Evolutionary conservation across 2,113 vertebrate species (phyloP), one percentile per base, ranked within the genome.

Genomic region (Charadrius vociferus): DNA sequence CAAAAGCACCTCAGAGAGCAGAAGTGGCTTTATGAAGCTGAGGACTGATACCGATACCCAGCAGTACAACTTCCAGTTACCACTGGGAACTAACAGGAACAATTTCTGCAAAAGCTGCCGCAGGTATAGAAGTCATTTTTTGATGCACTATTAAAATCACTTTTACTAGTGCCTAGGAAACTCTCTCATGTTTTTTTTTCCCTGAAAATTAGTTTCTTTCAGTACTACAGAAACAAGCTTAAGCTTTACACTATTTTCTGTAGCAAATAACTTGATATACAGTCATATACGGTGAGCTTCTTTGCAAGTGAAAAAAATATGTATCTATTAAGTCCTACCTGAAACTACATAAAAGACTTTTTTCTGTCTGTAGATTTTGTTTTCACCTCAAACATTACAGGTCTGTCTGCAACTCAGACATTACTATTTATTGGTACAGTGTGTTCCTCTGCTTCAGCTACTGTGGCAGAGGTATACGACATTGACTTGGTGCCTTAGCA

Each of bases 401-500:
- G 30, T 88, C 73, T 68, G 37, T 47, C 72, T 92, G 70, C 53
- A 81, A 41, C 47, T 66, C 62, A 91, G 65, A 74, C 65, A 79
- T 63, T 67, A 22, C 41, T 65, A 45, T 88, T 94, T 83, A 53
- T 92, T 93, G 86, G 93, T 86, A 96, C 90, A 88, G 65, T 74
- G 71, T 86, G 93, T 96, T 94, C 90, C 67, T 72, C 63, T 95
- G 61, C 19, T 83, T 92, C 30, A 72, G 6, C 58, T 39, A 32
- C 73, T 71, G 72, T 81, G 93, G 55, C 93, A 93, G 86, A 95
- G 78, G 56, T 93, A 39, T 88, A 82, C 0, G 22, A 13, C 74
- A 93, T 93, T 95, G 92, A 81, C 90, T 91, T 67, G 58, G 19
- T 82, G 88, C 73, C 78, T 93, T 84, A 86, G 81, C 81, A 97